Evolutionary conservation across 2,113 vertebrate genomes (phyloP).

Genomic region (Gobiocypris rarus): DNA sequence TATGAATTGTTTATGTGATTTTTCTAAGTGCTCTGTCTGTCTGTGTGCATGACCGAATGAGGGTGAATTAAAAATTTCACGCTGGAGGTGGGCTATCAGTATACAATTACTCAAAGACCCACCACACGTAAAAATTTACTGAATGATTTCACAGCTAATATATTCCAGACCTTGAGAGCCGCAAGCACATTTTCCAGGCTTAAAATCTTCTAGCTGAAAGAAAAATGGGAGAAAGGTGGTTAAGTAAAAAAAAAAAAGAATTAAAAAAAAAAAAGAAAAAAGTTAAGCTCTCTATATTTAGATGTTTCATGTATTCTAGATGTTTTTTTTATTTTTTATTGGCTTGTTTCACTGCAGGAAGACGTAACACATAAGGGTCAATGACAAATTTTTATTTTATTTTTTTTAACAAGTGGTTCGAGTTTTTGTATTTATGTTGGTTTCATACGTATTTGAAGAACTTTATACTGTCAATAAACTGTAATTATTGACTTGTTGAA

Average conservation of each 20-base stretch:
- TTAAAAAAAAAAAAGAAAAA: background rate
- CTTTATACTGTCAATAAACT: background rate
- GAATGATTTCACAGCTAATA: constrained; percentile 36
- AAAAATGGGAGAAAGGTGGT: background rate
- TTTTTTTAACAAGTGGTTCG: background rate
- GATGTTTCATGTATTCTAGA: background rate
- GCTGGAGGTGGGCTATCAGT: constrained; percentile 28
- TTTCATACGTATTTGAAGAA: background rate
- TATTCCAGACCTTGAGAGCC: constrained; percentile 7
- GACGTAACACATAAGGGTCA: background rate
- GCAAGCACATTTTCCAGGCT: background rate
- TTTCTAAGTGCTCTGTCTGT: constrained; percentile 11
- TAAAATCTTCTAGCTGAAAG: background rate
- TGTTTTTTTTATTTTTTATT: background rate
- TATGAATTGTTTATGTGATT: constrained; percentile 40
- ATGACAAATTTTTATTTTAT: too few species aligned
- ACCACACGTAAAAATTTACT: background rate
- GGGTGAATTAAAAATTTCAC: constrained; percentile 28
- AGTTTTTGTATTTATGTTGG: too few species aligned
- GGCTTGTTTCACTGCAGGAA: background rate
- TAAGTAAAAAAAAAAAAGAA: background rate
- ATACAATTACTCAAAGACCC: constrained; percentile 31
- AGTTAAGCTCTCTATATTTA: too few species aligned
- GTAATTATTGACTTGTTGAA: background rate
- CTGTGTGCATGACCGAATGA: constrained; percentile 17